These are phyloP conservation scores for Sceloporus undulatus DNA, from an alignment of 2,113 vertebrate genomes.

Conservation along the genomic window DNA sequence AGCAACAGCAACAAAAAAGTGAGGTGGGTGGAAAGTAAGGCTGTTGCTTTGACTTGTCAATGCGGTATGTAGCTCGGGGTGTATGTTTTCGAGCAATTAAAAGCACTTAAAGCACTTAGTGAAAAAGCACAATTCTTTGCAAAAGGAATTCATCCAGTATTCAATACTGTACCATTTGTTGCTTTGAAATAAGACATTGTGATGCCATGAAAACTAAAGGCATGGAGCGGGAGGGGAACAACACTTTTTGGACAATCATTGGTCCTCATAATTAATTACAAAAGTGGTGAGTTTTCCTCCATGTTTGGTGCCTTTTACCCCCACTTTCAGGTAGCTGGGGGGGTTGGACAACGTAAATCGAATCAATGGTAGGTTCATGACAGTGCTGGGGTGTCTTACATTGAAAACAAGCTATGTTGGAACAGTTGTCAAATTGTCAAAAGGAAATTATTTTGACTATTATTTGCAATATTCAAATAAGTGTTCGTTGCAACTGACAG, in stretches of 20 bases:
- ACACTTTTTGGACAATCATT: background rate
- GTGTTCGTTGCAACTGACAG: background rate
- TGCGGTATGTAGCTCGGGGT: background rate
- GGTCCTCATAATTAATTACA: background rate
- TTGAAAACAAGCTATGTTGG: background rate
- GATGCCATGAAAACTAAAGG: background rate
- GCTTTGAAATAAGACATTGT: background rate
- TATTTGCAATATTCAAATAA: constrained; percentile 1
- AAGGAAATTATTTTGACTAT: background rate
- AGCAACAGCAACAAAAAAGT: background rate
- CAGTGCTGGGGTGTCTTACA: background rate
- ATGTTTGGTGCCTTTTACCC: background rate
- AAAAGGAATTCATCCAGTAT: background rate
- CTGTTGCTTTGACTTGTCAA: constrained; percentile 16
- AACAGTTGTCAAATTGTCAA: background rate
- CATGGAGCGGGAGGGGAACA: too few relatives aligned
- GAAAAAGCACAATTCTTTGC: background rate
- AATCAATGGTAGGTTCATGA: background rate
- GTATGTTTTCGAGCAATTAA: constrained; percentile 17
- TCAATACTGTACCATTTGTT: background rate
- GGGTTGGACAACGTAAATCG: background rate
- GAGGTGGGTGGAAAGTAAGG: background rate
- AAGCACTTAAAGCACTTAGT: background rate
- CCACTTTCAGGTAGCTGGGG: background rate
- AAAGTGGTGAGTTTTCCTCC: background rate